Percentiles rank a stretch among this genome's conserved stretches.
Conservation (phyloP, 2,113 vertebrate genomes). For the Pitta sordida region DNA sequence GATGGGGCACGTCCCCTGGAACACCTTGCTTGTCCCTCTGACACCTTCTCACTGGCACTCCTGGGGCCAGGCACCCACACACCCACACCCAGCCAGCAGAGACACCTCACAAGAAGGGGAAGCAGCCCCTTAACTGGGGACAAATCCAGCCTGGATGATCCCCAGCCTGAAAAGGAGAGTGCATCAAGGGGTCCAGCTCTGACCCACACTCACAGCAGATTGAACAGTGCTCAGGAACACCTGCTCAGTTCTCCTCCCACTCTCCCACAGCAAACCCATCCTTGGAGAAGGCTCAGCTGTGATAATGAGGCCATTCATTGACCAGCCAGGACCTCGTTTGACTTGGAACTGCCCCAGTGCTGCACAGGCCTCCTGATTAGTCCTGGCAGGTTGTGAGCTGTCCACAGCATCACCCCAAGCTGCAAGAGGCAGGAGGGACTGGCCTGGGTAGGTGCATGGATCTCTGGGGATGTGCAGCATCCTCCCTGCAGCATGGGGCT, state of each 20-base stretch:
- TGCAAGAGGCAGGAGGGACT: neutral
- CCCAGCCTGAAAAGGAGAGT: neutral
- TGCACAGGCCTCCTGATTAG: neutral
- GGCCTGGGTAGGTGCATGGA: accelerated
- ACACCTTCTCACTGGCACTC: accelerated
- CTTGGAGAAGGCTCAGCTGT: neutral
- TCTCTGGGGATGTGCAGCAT: neutral
- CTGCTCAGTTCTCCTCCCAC: neutral
- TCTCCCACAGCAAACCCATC: neutral
- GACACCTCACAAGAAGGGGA: neutral
- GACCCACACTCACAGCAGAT: accelerated
- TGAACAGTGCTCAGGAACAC: neutral
- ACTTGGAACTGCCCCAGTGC: neutral
- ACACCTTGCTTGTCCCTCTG: neutral
- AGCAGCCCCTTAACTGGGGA: neutral
- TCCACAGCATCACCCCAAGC: neutral
- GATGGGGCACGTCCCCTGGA: neutral
- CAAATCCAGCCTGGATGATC: neutral
- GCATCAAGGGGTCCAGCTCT: neutral
- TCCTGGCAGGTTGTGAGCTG: neutral
- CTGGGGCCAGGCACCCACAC: neutral
- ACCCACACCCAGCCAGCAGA: neutral
- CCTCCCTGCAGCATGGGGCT: neutral
- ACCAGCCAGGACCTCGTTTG: neutral
- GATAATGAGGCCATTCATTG: neutral